Conservation (phyloP, 1,140 invertebrate species). For the Arctopsyche grandis region DNA sequence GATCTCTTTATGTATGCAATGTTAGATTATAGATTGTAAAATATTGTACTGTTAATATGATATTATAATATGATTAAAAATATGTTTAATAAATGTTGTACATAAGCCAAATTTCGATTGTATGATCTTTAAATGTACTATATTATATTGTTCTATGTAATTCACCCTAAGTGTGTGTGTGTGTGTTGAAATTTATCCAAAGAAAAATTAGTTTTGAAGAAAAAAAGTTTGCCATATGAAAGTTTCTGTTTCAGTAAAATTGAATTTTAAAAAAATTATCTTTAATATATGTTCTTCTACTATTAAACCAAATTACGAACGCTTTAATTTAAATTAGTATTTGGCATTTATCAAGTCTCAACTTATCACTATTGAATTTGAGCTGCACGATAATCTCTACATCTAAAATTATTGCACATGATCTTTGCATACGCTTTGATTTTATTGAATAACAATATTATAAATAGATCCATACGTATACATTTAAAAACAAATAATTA, state of each 20-base stretch:
- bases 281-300: no score
- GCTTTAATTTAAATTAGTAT: no score
- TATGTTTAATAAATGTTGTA: slow-evolving; percentile 16
- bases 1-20: slow-evolving; percentile 32
- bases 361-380: no score
- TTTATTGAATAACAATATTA: no score
- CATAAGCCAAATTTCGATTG: slow-evolving; percentile 29
- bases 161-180: not conserved
- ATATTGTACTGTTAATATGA: not conserved
- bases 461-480: no score
- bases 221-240: slow-evolving; percentile 15
- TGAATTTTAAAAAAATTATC: not conserved
- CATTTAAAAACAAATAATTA: no score
- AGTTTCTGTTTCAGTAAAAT: not conserved
- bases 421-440: no score
- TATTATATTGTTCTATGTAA: no score
- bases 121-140: slow-evolving; percentile 9
- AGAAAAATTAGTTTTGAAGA: slow-evolving; percentile 8
- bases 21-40: not conserved
- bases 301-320: no score
- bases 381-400: no score
- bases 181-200: slow-evolving; percentile 23
- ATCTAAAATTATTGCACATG: no score
- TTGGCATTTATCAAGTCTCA: no score
- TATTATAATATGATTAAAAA: slow-evolving; percentile 9